Evolutionary conservation across 2,113 vertebrate genomes (phyloP), one percentile per base, ranked within the genome.

Genomic region (Sander lucioperca): DNA sequence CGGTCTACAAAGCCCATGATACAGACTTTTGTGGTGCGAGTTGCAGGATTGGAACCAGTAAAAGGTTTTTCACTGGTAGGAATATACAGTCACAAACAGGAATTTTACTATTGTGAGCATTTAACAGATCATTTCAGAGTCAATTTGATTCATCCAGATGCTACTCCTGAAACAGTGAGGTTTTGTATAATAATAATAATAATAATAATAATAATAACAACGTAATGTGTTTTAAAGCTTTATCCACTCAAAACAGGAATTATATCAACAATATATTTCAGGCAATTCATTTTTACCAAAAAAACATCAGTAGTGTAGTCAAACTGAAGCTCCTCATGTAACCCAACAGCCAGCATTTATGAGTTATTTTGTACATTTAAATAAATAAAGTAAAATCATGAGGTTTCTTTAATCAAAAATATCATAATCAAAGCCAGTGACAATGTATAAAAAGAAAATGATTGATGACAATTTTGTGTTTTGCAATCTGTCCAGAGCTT

Each of bases 1-100:
- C 66, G 64, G 45, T 78, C 77, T 59, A 84, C 74, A 88, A 86
- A 86, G 58, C 43, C 48, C 19, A 81, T 79, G 48, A 78, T 48
- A 69, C 53, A 77, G 62, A 76, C 71, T 27, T 77, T 66, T 79
- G 76, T 64, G 64, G 25, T 45, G 27, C 2, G 7, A 48, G 67
- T 54, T 65, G 72, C 59, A 74, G 23, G 45, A 67, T 16, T 61
- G 56, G 36, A 77, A 59, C 36, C 73, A 77, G 68, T 53, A 61
- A 85, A 68, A 30, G 23, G 27, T 25, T 83, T 82, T 62, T 54
- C 21, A 64, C 21, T 21, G 3, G 30, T 23, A 68, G n/a, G 82
- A 67, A 76, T 77, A 39, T 47, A 30, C 27, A 74, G 19, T 45
- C 23, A 67, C 13, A 67, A 18, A 36, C 39, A 45, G 33, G 65